A percentile compares a stretch with the other conserved stretches of the same genome.
Conservation (phyloP, 2,113 vertebrate genomes). For the Myanophis thanlyinensis region DNA sequence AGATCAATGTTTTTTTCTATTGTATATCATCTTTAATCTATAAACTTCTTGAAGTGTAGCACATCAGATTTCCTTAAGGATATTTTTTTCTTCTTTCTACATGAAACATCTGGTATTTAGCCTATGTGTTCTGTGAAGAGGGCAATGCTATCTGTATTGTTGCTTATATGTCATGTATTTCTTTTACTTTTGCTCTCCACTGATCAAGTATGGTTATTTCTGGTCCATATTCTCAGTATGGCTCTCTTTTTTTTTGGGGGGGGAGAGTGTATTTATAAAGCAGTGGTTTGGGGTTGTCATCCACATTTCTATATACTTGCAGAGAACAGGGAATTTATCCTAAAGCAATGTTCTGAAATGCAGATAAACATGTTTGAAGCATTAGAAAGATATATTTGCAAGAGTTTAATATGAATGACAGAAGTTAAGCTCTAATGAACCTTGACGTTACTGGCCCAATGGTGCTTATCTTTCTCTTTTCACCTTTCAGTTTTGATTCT, state of each 20-base stretch:
- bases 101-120: too few relatives aligned
- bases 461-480: not conserved
- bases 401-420: slow-evolving; percentile 9
- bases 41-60: not conserved
- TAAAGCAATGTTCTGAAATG: not conserved
- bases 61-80: not conserved
- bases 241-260: not conserved
- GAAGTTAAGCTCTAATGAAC: not conserved
- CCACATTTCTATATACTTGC: not conserved
- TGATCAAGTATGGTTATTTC: slow-evolving; percentile 7
- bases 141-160: not conserved
- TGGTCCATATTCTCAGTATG: slow-evolving; percentile 7
- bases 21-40: slow-evolving; percentile 1
- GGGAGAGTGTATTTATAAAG: not conserved
- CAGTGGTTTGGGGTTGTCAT: not conserved
- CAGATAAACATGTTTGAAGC: not conserved
- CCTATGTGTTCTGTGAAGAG: not conserved
- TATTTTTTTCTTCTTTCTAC: not conserved
- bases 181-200: not conserved
- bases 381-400: slow-evolving; percentile 6
- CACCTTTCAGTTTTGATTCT: not conserved
- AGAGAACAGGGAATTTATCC: not conserved
- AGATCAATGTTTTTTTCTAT: not conserved
- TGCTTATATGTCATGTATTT: not conserved
- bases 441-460: not conserved